Evolutionary conservation across 1,140 invertebrate genomes (phyloP).

Genomic region (Diprion similis): DNA sequence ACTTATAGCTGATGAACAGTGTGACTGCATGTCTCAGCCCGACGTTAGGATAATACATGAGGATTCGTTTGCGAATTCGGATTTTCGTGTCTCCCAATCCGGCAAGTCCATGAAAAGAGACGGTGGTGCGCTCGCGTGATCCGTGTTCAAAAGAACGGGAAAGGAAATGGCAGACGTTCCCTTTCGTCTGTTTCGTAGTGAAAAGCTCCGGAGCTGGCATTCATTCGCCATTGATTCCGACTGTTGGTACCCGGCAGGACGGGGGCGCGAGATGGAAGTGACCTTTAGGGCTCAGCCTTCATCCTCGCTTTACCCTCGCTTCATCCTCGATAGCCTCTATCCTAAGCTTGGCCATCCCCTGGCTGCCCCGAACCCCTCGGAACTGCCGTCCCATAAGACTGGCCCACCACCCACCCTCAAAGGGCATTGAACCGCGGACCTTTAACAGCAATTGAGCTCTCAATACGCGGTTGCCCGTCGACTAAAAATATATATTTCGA

Average conservation of each 20-base stretch:
- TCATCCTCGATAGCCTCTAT: not conserved
- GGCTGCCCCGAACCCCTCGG: not conserved
- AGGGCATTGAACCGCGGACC: constrained; percentile 6
- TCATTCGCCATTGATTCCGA: constrained; percentile 12
- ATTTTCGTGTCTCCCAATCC: not conserved
- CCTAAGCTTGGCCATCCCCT: not conserved
- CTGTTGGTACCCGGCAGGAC: not conserved
- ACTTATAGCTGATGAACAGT: no score
- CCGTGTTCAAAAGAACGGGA: not conserved
- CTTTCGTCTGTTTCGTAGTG: constrained; percentile 2
- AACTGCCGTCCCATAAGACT: not conserved
- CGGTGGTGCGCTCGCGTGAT: not conserved
- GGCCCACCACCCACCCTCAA: not conserved
- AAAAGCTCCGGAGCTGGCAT: constrained; percentile 10
- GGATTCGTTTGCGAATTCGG: not conserved
- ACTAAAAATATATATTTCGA: not conserved
- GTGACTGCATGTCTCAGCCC: no score
- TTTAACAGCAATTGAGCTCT: not conserved
- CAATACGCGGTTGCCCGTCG: not conserved
- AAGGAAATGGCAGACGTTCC: constrained; percentile 1
- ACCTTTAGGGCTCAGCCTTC: constrained; percentile 14
- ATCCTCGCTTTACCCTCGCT: constrained; percentile 13
- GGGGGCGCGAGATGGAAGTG: not conserved
- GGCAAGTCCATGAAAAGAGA: not conserved
- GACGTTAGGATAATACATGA: not conserved